phyloP scores from a whole-genome alignment of 2,888 invertebrate species.

The Dorcus parallelipipedus region DNA sequence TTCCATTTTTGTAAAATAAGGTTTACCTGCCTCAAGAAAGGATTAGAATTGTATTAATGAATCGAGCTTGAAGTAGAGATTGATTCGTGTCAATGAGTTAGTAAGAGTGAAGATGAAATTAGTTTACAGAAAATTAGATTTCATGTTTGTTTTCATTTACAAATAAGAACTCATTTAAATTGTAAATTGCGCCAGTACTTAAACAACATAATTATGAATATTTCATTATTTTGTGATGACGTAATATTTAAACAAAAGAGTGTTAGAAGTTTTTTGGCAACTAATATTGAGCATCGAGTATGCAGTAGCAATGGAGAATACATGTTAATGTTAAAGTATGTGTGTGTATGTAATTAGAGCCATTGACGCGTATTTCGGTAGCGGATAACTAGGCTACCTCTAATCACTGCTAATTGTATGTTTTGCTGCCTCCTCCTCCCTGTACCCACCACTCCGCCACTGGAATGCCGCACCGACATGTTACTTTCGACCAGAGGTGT shows the following conservation, averaged over 20 bases:
- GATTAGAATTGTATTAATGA: no score
- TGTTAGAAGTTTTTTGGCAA: not conserved
- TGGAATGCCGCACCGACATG: conserved; percentile 46
- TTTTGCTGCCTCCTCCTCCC: conserved; percentile 33
- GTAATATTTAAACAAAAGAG: conserved; percentile 3
- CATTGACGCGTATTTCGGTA: conserved; percentile 49
- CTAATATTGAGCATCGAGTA: not conserved
- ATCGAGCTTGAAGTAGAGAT: no score
- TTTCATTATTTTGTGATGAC: not conserved
- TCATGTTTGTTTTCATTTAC: no score
- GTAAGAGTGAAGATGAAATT: no score
- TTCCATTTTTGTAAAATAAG: no score
- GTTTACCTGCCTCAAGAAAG: no score
- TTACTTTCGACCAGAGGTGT: conserved; percentile 49
- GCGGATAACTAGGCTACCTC: conserved; percentile 45
- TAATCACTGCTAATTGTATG: conserved; percentile 48
- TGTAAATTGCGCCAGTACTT: conserved; percentile 7
- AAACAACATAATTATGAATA: conserved; percentile 14
- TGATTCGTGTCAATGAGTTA: no score
- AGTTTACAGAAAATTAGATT: no score
- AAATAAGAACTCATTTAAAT: conserved; percentile 4
- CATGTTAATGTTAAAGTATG: conserved; percentile 14
- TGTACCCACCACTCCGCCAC: conserved; percentile 28
- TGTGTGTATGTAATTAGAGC: conserved; percentile 47
- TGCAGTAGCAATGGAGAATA: not conserved